These are phyloP conservation scores for Leuctra nigra DNA, from an alignment of 2,888 invertebrate genomes.

Conservation along the genomic window DNA sequence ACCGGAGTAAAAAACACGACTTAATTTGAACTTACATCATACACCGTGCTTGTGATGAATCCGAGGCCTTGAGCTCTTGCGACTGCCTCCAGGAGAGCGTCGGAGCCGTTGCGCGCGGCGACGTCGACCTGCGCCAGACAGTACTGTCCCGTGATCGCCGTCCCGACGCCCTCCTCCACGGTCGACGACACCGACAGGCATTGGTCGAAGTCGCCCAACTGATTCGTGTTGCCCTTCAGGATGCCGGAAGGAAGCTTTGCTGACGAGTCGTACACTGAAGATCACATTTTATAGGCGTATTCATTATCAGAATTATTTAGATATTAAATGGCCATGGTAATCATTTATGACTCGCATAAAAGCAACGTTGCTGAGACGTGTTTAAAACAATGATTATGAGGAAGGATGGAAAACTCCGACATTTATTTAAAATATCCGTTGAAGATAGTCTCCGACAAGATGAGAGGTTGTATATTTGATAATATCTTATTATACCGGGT, in stretches of 20 bases:
- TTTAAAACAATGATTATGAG: too few species aligned
- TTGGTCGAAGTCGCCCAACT: conserved; percentile 30
- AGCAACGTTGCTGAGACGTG: too few species aligned
- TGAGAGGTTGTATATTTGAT: too few species aligned
- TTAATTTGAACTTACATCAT: conserved; percentile 56
- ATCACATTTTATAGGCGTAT: too few species aligned
- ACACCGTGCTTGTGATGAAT: conserved; percentile 55
- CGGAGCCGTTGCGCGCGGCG: conserved; percentile 4
- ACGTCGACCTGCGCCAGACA: conserved; percentile 58
- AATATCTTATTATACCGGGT: too few species aligned
- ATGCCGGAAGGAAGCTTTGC: conserved; percentile 29
- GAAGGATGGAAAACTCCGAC: too few species aligned
- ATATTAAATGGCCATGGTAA: too few species aligned
- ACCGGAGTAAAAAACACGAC: too few species aligned
- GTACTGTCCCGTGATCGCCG: conserved; percentile 55
- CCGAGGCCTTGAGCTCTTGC: conserved; percentile 57
- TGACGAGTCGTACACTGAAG: conserved; percentile 28
- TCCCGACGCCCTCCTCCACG: neutral
- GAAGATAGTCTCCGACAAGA: too few species aligned
- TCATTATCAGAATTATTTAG: too few species aligned
- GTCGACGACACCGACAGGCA: conserved; percentile 21
- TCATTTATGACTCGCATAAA: too few species aligned
- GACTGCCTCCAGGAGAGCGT: conserved; percentile 42
- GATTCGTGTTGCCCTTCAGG: conserved; percentile 27
- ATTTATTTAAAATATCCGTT: too few species aligned